Percentiles rank a stretch among this genome's conserved stretches.
These are phyloP conservation scores for Thinocorus orbignyianus DNA, from an alignment of 2,113 vertebrate species.

Conservation along the genomic window DNA sequence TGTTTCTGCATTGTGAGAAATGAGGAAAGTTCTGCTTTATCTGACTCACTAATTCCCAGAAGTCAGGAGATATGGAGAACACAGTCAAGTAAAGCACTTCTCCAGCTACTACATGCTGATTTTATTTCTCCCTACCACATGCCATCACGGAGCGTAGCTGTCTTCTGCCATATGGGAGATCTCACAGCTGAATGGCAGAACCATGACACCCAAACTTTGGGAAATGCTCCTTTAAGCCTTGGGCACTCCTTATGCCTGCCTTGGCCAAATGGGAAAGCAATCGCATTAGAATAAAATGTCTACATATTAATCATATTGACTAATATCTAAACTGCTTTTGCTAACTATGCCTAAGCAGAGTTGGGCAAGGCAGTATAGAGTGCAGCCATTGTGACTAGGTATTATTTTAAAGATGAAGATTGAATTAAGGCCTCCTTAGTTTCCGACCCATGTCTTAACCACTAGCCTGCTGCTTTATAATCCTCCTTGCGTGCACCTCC, in stretches of 20 bases:
- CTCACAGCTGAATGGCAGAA: neutral
- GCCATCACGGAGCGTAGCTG: rapidly evolving
- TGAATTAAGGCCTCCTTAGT: neutral
- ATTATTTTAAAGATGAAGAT: neutral
- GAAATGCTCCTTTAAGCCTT: neutral
- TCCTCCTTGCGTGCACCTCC: neutral
- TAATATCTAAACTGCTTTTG: neutral
- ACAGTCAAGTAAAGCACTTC: neutral
- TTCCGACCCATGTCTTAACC: neutral
- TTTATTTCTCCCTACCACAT: neutral
- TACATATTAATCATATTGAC: neutral
- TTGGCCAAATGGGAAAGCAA: neutral
- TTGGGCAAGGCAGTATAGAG: neutral
- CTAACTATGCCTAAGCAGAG: neutral
- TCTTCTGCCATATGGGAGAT: neutral
- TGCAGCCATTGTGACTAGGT: rapidly evolving
- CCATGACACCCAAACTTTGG: neutral
- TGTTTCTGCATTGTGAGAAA: neutral
- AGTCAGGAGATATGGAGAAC: neutral
- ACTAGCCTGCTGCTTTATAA: neutral
- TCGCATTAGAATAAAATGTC: neutral
- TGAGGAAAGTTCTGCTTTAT: neutral
- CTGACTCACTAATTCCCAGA: neutral
- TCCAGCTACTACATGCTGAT: neutral
- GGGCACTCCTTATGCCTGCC: neutral